A percentile compares a stretch with the other conserved stretches of the same genome.
Evolutionary conservation across 2,797 vertebrate genomes (phyloP).

Genomic region (Bradypus variegatus): DNA sequence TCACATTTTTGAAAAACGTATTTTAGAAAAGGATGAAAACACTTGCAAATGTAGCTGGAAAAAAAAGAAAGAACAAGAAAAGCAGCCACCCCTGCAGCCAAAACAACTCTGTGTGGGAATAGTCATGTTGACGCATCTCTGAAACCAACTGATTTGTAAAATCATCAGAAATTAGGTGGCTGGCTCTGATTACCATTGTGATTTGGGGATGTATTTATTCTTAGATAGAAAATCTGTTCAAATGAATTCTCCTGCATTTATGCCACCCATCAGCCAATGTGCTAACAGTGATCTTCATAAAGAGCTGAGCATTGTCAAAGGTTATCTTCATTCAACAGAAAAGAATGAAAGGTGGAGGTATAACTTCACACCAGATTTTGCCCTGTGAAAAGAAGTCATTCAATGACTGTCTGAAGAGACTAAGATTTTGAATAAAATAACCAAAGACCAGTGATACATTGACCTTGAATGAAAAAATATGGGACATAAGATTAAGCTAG

Average conservation of each 20-base stretch:
- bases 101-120: constrained; percentile 60
- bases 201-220: constrained; percentile 44
- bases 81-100: constrained; percentile 55
- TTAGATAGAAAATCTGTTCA: constrained; percentile 47
- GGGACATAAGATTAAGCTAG: neutral
- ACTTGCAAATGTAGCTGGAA: constrained; percentile 60
- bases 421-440: constrained; percentile 13
- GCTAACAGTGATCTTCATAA: neutral
- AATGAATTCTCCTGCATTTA: constrained; percentile 23
- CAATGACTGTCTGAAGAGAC: neutral
- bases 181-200: constrained; percentile 54
- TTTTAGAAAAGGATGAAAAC: constrained; percentile 61
- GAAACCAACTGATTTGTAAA: constrained; percentile 52
- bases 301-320: neutral
- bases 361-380: neutral
- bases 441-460: neutral
- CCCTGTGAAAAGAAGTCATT: neutral
- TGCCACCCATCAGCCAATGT: neutral
- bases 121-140: constrained; percentile 25
- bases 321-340: constrained; percentile 9
- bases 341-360: neutral
- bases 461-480: constrained; percentile 30
- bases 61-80: constrained; percentile 16
- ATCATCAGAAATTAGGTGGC: constrained; percentile 47
- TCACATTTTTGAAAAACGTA: constrained; percentile 61